Evolutionary conservation across 2,797 vertebrate genomes (phyloP), one percentile per base, ranked within the genome.

Genomic region (Falco columbarius): DNA sequence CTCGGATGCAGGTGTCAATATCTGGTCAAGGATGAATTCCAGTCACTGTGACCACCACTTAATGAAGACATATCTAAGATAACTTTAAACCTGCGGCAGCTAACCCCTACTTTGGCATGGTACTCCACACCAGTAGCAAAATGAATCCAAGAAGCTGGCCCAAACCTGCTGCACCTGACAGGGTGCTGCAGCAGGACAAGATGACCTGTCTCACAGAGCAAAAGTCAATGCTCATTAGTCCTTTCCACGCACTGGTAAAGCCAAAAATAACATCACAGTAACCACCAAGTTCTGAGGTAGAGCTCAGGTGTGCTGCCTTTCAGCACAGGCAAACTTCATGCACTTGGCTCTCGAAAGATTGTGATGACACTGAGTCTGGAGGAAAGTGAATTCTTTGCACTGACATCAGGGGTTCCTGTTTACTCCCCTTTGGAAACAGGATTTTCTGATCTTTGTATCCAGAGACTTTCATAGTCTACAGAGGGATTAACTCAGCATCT

Each of bases 11-110:
- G 54, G n/a, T 93, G 67, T 84, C 95, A 93, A 26, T 66, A 46
- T 81, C 86, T 90, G 92, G 77, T 89, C 94, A 96, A 93, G 95
- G 95, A 93, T 94, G 70, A 92, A 93, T 93, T 90, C 73, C 62
- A 86, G 54, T 75, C 81, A 75, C 56, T 51, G 54, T 86, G 86
- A 81, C 58, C 70, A 90, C 13, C 7, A 27, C 24, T 63, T 96
- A 96, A 97, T 62, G 70, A 96, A 94, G 92, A 92, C 27, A 51
- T 65, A 93, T 55, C 34, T 32, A 30, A 81, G 58, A 59, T 0
- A 58, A 10, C 55, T 88, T 77, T 71, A 81, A 83, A 49, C 14
- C 12, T 77, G 26, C 42, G 81, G 34, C 20, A 84, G 19, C 49
- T 65, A 75, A 24, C 19, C 23, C 14, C 1, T 9, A 10, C 20